These are phyloP conservation scores for Tachypleus tridentatus DNA, from an alignment of 1,140 invertebrate species.

Conservation along the genomic window DNA sequence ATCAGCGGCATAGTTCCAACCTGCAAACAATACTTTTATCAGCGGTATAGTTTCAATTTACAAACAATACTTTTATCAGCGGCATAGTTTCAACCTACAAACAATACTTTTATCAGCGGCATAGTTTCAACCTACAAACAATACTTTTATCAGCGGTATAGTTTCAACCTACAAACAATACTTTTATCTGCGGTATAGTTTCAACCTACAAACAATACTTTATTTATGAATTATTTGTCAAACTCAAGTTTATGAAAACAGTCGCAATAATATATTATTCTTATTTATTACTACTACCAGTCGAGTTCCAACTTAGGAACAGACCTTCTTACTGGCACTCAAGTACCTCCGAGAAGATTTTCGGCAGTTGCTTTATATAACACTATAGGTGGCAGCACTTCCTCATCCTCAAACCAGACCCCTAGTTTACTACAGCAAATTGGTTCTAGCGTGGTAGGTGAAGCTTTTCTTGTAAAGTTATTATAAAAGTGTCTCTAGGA, in stretches of 20 bases:
- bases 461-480: too few relatives aligned
- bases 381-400: constrained; percentile 4
- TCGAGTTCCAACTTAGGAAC: constrained; percentile 20
- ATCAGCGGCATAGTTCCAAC: too few relatives aligned
- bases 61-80: too few relatives aligned
- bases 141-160: too few relatives aligned
- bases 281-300: not conserved
- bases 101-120: too few relatives aligned
- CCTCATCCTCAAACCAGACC: constrained; percentile 13
- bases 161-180: too few relatives aligned
- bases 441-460: constrained; percentile 29
- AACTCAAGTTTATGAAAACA: not conserved
- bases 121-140: too few relatives aligned
- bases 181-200: not conserved
- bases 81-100: too few relatives aligned
- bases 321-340: constrained; percentile 23
- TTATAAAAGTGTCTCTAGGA: too few relatives aligned
- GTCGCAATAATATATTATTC: not conserved
- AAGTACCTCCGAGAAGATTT: constrained; percentile 20
- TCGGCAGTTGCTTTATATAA: constrained; percentile 22
- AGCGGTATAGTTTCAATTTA: too few relatives aligned
- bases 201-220: not conserved
- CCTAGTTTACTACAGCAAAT: constrained; percentile 28
- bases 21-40: too few relatives aligned
- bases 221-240: not conserved